Percentiles rank a stretch among this genome's conserved stretches.
Conservation (phyloP, 2,888 invertebrate species). For the Drosophila longiperda region DNA sequence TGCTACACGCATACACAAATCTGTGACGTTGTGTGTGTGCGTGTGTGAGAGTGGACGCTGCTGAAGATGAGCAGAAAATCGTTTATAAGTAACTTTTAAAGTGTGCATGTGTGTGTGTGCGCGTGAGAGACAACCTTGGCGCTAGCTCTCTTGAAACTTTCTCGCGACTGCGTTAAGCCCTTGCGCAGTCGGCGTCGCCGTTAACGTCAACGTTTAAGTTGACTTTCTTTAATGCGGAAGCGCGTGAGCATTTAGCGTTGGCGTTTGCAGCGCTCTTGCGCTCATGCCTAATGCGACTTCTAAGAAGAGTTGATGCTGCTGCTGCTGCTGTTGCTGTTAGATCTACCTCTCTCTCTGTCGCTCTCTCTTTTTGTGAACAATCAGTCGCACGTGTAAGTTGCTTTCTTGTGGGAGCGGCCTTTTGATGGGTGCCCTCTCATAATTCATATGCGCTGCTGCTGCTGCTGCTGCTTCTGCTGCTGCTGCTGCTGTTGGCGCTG, state of each 20-base stretch:
- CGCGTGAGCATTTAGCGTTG: constrained; percentile 64
- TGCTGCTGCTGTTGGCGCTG: constrained; percentile 31
- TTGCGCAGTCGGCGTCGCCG: constrained; percentile 43
- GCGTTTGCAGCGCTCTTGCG: constrained; percentile 34
- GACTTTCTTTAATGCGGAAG: constrained; percentile 77
- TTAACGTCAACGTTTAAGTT: constrained; percentile 36
- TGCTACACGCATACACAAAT: constrained; percentile 26
- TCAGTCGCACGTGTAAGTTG: constrained; percentile 33
- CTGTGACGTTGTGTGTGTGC: constrained; percentile 5
- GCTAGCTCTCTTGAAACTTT: constrained; percentile 59
- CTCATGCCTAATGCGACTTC: constrained; percentile 58
- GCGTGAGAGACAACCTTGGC: constrained; percentile 68
- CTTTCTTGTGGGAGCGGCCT: constrained; percentile 48
- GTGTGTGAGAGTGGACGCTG: constrained; percentile 40
- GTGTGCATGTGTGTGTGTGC: constrained; percentile 7
- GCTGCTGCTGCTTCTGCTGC: constrained; percentile 5
- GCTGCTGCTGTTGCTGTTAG: constrained; percentile 41
- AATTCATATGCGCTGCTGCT: constrained; percentile 40
- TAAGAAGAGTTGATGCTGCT: constrained; percentile 55
- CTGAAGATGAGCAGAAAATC: constrained; percentile 18
- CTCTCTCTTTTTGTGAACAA: constrained; percentile 5
- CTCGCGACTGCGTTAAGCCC: constrained; percentile 58
- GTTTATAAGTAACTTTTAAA: background rate
- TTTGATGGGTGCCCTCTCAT: constrained; percentile 53
- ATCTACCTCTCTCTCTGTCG: constrained; percentile 20